Conservation (phyloP, 2,113 vertebrate genomes). For the Guaruba guarouba region DNA sequence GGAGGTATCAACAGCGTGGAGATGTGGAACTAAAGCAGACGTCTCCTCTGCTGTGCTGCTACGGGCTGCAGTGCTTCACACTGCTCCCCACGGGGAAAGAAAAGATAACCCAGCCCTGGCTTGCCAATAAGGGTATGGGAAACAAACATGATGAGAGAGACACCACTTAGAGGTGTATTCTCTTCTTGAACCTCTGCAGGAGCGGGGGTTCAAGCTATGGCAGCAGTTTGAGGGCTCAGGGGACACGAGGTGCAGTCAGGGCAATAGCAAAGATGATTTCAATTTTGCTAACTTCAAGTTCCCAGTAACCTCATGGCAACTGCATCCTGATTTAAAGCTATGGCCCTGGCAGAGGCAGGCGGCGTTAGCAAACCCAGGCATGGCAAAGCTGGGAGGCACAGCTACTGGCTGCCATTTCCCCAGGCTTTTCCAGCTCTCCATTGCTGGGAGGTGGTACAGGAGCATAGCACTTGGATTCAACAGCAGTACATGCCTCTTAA, state of each 20-base stretch:
- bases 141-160: not conserved
- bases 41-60: not conserved
- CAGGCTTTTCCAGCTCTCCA: not conserved
- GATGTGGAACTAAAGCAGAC: not conserved
- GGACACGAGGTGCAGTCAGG: not conserved
- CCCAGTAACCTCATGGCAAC: not conserved
- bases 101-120: not conserved
- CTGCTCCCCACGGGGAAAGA: fast-evolving
- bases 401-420: not conserved
- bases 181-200: not conserved
- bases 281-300: not conserved
- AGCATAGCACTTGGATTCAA: not conserved
- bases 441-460: not conserved
- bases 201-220: fast-evolving
- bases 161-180: not conserved
- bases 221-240: not conserved
- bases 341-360: fast-evolving
- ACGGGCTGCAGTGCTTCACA: not conserved
- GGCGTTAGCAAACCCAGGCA: not conserved
- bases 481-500: not conserved
- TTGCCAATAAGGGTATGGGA: not conserved
- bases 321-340: fast-evolving
- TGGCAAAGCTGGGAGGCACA: not conserved
- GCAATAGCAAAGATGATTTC: not conserved
- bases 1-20: not conserved